Evolutionary conservation across 2,888 invertebrate genomes (phyloP), one percentile per base, ranked within the genome.

Genomic region (Stenoptilia bipunctidactyla): DNA sequence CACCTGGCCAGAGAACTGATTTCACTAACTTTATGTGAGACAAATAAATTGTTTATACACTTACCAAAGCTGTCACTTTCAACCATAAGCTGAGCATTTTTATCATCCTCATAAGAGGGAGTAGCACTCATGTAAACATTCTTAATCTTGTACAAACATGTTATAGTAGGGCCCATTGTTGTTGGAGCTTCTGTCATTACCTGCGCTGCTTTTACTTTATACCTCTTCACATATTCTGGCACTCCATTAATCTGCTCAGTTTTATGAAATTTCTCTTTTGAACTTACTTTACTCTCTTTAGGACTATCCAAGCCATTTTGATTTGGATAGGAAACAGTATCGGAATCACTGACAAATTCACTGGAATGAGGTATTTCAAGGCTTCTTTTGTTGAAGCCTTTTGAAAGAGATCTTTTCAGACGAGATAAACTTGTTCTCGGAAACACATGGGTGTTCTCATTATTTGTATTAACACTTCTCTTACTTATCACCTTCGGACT

Each of bases 61-160:
- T 42, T 56, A 79, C 82, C 74, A 57, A 62, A 67, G 42, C 57
- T 64, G 42, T 73, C 67, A 63, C 66, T 76, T 43, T 77, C 82
- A 4, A 75, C 73, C 47, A 66, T 52, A 10, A 66, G 45, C 43
- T 83, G 74, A 13, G 64, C 66, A 49, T 74, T 68, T 25, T 49
- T 56, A 1, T 79, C 80, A 45, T 80, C 79, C 14, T 55, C 61
- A 45, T 77, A 75, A 0, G 72, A 65, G 0, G 76, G 80, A 2
- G 79, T 80, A 0, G 66, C 73, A 57, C 77, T 80, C 25, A 66
- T 58, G 0, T 68, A 59, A 1, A 82, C 66, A 48, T 59, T 74
- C 15, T 75, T 61, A n/a, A 70, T 62, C 50, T 80, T 82, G 45
- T 77, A 80, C 12, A 77, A 46, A 50, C 83, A 83, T 3, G 64